Base-by-base conservation (phyloP, 1,140 invertebrate species). In the Cyclargus thomasi region DNA sequence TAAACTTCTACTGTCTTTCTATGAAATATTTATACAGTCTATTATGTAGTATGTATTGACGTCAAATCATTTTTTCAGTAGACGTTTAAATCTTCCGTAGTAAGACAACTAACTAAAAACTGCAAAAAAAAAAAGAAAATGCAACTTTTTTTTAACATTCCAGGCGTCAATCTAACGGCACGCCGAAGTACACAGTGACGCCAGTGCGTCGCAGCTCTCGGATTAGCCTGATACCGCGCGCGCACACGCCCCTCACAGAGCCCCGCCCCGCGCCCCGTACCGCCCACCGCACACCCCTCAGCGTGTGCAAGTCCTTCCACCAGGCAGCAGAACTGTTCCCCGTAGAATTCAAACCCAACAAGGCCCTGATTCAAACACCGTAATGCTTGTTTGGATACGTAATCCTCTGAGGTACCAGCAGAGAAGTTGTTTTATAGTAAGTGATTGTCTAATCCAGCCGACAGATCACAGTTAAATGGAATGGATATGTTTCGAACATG, bases 151-250 rank as follows among this genome's bases (percentile, higher is more conserved):
- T 29, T 65, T 67, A 63, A 21, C 55, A 47, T 76, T 75, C 29
- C 74, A 81, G 79, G 21, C 73, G 73, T 22, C 76, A 79, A 68
- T 72, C 73, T 14, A 64, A 7, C 17, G 72, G 72, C 10, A 53
- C 70, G 6, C 70, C 74, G 0, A 73, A 67, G 62, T 74, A 72
- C 62, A 81, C 75, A 21, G 77, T 79, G 63, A 81, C 75, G 3
- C 78, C 78, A 11, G 80, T 82, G 0, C 67, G 79, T 3, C 74
- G 86, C 16, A 84, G 81, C 63, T 74, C 71, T 0, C 70, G 86
- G 0, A 76, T 88, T 0, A 83, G 80, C 20, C 14, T 29, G 20
- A 55, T 55, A 1, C 55, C 55, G 17, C 55, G 18, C 10, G 18
- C 55, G 16, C 35, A 23, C 8, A 20, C 62, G 1, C 77, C 80